A percentile compares a stretch with the other conserved stretches of the same genome.
These are phyloP conservation scores for Columbina picui DNA, from an alignment of 2,113 vertebrate genomes.

Conservation along the genomic window DNA sequence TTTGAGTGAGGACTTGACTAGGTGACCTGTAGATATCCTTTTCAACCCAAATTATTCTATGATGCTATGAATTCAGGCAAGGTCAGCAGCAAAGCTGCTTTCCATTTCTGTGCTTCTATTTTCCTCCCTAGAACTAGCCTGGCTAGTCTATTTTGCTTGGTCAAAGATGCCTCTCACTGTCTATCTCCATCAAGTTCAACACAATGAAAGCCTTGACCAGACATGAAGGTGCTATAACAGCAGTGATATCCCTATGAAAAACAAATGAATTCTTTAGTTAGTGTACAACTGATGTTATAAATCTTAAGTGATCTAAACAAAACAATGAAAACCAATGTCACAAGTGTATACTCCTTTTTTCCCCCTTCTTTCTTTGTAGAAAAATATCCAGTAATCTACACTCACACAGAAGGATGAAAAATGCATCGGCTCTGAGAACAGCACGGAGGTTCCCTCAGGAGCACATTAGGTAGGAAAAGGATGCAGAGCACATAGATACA, in stretches of 20 bases:
- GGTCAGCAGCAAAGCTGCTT: background rate
- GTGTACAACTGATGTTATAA: background rate
- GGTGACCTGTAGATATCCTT: background rate
- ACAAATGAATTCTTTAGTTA: background rate
- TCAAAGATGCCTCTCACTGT: background rate
- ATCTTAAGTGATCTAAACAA: background rate
- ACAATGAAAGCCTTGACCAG: background rate
- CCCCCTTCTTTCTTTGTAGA: background rate
- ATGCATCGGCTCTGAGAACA: background rate
- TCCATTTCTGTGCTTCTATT: background rate
- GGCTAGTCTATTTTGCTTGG: background rate
- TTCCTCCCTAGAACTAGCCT: background rate
- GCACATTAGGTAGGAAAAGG: background rate
- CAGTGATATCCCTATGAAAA: background rate
- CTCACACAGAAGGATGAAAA: background rate
- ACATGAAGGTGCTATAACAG: background rate
- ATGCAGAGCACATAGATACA: background rate
- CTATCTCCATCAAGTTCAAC: background rate
- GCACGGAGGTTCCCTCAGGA: background rate
- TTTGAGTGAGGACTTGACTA: background rate
- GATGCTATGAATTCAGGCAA: background rate
- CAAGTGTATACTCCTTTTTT: background rate
- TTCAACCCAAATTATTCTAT: background rate
- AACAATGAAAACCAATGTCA: background rate
- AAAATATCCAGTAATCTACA: background rate